Evolutionary conservation across 2,113 vertebrate genomes (phyloP), one percentile per base, ranked within the genome.

Genomic region (Otolemur garnettii): DNA sequence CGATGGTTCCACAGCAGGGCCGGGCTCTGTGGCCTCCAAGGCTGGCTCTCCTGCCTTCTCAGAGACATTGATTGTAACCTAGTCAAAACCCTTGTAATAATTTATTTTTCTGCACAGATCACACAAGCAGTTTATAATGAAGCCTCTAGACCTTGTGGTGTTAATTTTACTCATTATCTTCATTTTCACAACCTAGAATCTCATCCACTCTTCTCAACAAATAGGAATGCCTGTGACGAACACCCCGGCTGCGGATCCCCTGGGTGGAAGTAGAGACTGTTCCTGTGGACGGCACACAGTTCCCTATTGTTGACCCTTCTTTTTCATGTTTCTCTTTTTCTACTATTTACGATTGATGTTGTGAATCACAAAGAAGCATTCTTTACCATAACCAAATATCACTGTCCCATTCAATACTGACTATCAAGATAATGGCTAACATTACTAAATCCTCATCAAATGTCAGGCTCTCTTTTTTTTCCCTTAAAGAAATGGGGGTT

Each of bases 271-370:
- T 21, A 5, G 18, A 5, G 45, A 13, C 24, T 6, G 50, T 8
- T 7, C 18, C 64, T 8, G 1, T 1, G 2, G 7, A 5, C 69
- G 2, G 1, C 4, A 1, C 1, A 24, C 1, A 2, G 1, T 11
- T 42, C 22, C 13, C 2, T 1, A 30, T 0, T 0, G 30, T 53
- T 2, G 13, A 13, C 26, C 21, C 35, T 30, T 2, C 4, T 33
- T 13, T 35, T 24, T 15, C 35, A 14, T 59, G 33, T 30, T 38
- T 50, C 26, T 62, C 28, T 53, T 12, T 30, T 45, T 4, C 7
- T 8, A 11, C 1, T 24, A 13, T 66, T 59, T 45, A 50, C 3
- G 7, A 68, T 10, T 7, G 57, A 72, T 33, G 68, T 2, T 30
- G 80, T 24, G 69, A 17, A 60, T 19, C 50, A 42, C 5, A n/a